These are phyloP conservation scores for Drosophila trichaetosa DNA, from an alignment of 2,888 invertebrate genomes.

Conservation along the genomic window DNA sequence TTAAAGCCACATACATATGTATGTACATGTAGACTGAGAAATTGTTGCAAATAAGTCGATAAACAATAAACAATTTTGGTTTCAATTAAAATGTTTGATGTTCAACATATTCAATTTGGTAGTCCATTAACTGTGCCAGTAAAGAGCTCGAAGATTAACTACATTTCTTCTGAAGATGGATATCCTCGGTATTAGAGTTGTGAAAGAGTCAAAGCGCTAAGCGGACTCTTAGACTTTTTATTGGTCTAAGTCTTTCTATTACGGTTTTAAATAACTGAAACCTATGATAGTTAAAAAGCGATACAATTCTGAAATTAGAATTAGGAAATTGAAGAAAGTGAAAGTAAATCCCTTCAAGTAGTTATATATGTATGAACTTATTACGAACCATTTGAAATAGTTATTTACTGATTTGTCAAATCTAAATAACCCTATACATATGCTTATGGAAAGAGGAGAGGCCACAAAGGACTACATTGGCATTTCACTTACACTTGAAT, in stretches of 20 bases:
- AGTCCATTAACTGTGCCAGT: background rate
- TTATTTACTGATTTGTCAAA: background rate
- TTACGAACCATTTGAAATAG: background rate
- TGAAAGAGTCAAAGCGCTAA: background rate
- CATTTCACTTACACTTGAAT: background rate
- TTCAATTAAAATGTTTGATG: conserved; percentile 3
- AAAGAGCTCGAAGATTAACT: background rate
- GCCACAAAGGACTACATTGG: background rate
- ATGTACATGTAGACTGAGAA: background rate
- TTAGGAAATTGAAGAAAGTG: background rate
- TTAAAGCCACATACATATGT: conserved; percentile 4
- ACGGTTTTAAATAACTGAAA: background rate
- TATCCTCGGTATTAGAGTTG: background rate
- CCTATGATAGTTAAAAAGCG: background rate
- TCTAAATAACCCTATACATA: background rate
- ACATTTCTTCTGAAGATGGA: background rate
- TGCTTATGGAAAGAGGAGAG: background rate
- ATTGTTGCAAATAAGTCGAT: background rate
- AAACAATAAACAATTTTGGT: background rate
- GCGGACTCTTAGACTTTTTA: background rate
- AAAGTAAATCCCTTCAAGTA: background rate
- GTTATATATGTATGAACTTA: background rate
- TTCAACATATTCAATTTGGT: background rate
- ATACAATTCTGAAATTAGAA: background rate
- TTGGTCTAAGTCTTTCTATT: background rate